Conservation (phyloP, 2,113 vertebrate genomes). For the Pterophyllum scalare region DNA sequence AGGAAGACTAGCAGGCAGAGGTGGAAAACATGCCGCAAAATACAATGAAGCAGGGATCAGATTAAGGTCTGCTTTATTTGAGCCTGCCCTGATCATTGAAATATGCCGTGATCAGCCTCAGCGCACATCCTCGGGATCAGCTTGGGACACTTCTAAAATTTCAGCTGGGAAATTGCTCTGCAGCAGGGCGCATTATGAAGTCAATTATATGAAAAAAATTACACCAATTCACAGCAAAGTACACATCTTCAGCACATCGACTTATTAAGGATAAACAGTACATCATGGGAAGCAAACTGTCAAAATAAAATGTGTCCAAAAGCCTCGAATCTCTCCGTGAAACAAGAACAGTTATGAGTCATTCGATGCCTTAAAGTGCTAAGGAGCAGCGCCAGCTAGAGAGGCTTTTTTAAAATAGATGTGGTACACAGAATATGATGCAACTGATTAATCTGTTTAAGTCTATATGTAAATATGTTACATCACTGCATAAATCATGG, state of each 20-base stretch:
- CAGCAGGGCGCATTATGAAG: background rate
- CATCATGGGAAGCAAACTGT: background rate
- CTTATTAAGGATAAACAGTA: background rate
- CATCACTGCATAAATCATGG: background rate
- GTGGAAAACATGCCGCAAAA: background rate
- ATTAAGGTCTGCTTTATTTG: background rate
- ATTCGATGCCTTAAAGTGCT: background rate
- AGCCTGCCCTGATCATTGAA: background rate
- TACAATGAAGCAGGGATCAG: background rate
- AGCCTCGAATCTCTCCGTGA: background rate
- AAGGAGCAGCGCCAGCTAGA: background rate
- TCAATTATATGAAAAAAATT: background rate
- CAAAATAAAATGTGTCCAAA: background rate
- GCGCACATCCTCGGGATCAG: background rate
- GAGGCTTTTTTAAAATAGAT: background rate
- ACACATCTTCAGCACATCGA: background rate
- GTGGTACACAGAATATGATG: background rate
- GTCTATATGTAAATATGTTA: conserved; percentile 1
- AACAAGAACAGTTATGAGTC: conserved; percentile 4
- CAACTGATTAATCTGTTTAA: conserved; percentile 1
- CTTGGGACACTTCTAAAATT: background rate
- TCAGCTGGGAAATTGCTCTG: background rate
- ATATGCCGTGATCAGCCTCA: background rate
- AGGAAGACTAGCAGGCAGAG: background rate
- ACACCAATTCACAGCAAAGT: background rate